These are phyloP conservation scores for Callopanchax toddi DNA, from an alignment of 2,113 vertebrate genomes.

Conservation along the genomic window DNA sequence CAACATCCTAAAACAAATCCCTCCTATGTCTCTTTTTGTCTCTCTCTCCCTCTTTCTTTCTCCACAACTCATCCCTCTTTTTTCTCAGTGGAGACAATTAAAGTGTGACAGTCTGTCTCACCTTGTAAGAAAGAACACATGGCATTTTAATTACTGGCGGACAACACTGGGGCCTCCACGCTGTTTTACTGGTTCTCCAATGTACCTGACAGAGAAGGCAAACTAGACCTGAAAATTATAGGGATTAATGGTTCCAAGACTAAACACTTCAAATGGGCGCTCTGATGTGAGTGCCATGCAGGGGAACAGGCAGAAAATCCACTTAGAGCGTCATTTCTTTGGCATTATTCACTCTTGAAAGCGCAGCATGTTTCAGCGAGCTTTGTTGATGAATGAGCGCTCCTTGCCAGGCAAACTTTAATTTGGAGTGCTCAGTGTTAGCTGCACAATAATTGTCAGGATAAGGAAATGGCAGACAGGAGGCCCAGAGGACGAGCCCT, in stretches of 20 bases:
- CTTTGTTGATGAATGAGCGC: slow-evolving; percentile 64
- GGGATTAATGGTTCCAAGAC: slow-evolving; percentile 79
- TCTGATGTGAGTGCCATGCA: slow-evolving; percentile 71
- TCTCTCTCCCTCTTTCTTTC: neutral
- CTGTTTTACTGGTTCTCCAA: slow-evolving; percentile 70
- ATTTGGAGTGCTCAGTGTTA: slow-evolving; percentile 68
- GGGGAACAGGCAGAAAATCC: slow-evolving; percentile 76
- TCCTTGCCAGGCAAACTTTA: slow-evolving; percentile 64
- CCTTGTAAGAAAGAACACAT: slow-evolving; percentile 77
- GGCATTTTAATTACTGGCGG: slow-evolving; percentile 78
- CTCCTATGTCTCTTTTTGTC: slow-evolving; percentile 34
- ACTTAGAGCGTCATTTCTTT: slow-evolving; percentile 72
- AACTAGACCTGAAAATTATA: slow-evolving; percentile 78
- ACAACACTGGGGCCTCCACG: slow-evolving; percentile 61
- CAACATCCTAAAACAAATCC: slow-evolving; percentile 43
- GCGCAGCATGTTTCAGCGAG: slow-evolving; percentile 56
- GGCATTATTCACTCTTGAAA: slow-evolving; percentile 75
- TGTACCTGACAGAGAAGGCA: slow-evolving; percentile 74
- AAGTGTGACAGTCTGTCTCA: slow-evolving; percentile 79
- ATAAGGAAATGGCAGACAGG: slow-evolving; percentile 32
- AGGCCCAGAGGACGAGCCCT: slow-evolving; percentile 33
- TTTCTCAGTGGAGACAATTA: slow-evolving; percentile 80
- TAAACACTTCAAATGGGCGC: slow-evolving; percentile 76
- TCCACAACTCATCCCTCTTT: slow-evolving; percentile 29
- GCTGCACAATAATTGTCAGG: slow-evolving; percentile 55